Evolutionary conservation across 92 coral and sea anemone genomes (phyloP).

Genomic region (Zoanthus sociatus): DNA sequence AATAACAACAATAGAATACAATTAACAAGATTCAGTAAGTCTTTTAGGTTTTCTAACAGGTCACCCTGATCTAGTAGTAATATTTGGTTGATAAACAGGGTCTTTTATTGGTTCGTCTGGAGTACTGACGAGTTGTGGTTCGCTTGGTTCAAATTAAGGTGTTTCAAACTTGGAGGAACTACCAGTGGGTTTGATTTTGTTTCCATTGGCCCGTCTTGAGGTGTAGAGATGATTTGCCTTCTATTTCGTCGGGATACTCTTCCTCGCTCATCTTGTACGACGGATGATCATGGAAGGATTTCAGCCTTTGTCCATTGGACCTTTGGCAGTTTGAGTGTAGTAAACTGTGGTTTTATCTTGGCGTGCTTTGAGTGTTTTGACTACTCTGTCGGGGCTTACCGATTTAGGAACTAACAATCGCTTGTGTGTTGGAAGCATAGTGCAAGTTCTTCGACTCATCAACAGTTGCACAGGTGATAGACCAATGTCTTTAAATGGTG

Average conservation of each 20-base stretch:
- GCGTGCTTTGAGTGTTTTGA: too few species aligned
- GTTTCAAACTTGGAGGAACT: too few species aligned
- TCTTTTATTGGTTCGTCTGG: too few species aligned
- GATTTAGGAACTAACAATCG: too few species aligned
- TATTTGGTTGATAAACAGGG: background rate
- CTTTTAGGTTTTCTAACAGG: background rate
- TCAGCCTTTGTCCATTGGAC: slow-evolving; percentile 39
- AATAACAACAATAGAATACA: too few species aligned
- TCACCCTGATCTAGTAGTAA: background rate
- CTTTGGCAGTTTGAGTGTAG: slow-evolving; percentile 16
- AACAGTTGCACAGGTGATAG: too few species aligned
- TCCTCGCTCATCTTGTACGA: slow-evolving; percentile 44
- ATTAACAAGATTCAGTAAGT: background rate
- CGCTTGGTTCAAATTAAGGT: background rate
- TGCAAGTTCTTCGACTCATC: too few species aligned
- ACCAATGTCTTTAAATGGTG: too few species aligned
- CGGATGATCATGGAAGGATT: slow-evolving; percentile 53
- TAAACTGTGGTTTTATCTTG: too few species aligned
- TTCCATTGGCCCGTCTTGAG: background rate
- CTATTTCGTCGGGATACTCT: slow-evolving; percentile 42
- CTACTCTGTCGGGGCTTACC: too few species aligned
- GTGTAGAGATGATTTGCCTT: slow-evolving; percentile 48
- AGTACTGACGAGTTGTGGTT: background rate
- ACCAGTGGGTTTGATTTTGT: too few species aligned
- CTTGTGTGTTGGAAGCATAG: too few species aligned